These are phyloP conservation scores for Hesperia comma DNA, from an alignment of 2,888 invertebrate genomes.

Conservation along the genomic window DNA sequence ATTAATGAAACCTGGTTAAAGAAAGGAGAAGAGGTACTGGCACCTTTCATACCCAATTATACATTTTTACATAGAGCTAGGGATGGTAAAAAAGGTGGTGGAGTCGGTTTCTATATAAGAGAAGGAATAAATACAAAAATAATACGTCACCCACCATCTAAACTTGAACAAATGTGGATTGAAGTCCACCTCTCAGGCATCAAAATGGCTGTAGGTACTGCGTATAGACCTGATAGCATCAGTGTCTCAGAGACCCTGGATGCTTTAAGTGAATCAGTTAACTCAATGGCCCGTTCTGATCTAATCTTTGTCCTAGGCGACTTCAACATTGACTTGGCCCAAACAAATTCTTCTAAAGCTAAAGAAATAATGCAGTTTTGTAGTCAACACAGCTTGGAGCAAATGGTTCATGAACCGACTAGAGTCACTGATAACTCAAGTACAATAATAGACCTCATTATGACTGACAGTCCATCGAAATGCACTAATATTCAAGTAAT, in stretches of 20 bases:
- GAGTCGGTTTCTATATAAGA: conserved; percentile 31
- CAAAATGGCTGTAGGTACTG: conserved; percentile 2
- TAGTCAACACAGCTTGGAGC: no score
- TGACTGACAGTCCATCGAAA: background rate
- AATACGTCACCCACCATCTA: background rate
- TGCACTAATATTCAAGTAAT: background rate
- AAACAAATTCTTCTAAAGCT: no score
- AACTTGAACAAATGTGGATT: background rate
- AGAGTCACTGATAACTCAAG: background rate
- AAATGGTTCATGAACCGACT: no score
- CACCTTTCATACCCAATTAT: conserved; percentile 23
- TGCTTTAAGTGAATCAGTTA: background rate
- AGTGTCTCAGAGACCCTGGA: background rate
- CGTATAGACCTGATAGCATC: background rate
- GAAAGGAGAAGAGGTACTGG: conserved; percentile 24
- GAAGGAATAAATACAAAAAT: conserved; percentile 7
- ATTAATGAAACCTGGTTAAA: conserved; percentile 38
- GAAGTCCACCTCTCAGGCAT: conserved; percentile 11
- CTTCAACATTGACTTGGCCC: no score
- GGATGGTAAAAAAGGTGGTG: conserved; percentile 31
- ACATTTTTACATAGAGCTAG: conserved; percentile 24
- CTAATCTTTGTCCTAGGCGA: no score
- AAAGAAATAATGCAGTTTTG: no score
- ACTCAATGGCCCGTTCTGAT: no score
- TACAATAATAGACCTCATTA: conserved; percentile 9